Percentiles rank a stretch among this genome's conserved stretches.
Evolutionary conservation across 1,140 invertebrate species (phyloP).

Genomic region (Lucilia sericata): DNA sequence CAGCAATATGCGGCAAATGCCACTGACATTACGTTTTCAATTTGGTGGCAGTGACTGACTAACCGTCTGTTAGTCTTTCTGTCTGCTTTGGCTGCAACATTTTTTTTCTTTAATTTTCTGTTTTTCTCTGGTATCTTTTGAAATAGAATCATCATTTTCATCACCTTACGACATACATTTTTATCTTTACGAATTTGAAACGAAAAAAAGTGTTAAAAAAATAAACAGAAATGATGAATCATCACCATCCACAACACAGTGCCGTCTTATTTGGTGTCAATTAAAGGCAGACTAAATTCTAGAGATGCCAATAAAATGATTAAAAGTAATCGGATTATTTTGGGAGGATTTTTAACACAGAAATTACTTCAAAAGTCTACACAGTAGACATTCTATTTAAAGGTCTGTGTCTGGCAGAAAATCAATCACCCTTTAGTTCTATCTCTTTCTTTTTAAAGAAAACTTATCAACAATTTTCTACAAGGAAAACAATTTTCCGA

Average conservation of each 20-base stretch:
- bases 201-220: background rate
- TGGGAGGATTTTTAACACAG: too few relatives aligned
- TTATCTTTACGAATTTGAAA: background rate
- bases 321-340: background rate
- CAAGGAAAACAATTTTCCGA: too few relatives aligned
- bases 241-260: background rate
- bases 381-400: too few relatives aligned
- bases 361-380: too few relatives aligned
- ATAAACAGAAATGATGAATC: background rate
- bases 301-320: background rate
- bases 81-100: background rate
- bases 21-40: background rate
- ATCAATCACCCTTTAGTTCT: too few relatives aligned
- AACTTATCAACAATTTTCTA: too few relatives aligned
- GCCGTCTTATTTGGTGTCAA: background rate
- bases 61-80: too few relatives aligned
- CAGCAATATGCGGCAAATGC: background rate
- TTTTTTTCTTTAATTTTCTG: background rate
- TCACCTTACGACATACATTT: constrained; percentile 23
- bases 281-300: background rate
- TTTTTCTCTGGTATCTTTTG: background rate
- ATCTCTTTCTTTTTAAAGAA: too few relatives aligned
- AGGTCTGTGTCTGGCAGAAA: too few relatives aligned
- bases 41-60: background rate
- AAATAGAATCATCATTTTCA: constrained; percentile 17